Base-by-base conservation (phyloP, 2,888 invertebrate genomes). In the Prostheceraeus crozeri region DNA sequence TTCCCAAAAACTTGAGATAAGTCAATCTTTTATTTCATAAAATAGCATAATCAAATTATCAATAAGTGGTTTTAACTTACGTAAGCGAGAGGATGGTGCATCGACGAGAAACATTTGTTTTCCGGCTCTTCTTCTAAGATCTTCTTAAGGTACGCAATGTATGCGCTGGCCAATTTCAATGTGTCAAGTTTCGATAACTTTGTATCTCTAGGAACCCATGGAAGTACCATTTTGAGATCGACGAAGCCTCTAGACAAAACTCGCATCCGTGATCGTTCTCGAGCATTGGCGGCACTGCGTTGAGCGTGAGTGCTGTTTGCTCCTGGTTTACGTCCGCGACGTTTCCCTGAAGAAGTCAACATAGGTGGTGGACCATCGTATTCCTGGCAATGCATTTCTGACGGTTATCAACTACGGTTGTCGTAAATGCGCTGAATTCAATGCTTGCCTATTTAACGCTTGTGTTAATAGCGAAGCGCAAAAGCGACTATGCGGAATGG, bases 201-300 rank as follows among this genome's bases (percentile, higher is more conserved):
- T 11, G 59, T 59, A 16, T 59, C 59, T 25, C 59, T 59, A 3
- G 59, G 59, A 2, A 59, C 59, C 59, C 59, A 59, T 2, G 59
- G 59, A 11, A 59, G 21, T 10, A 56, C 59, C 2, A 35, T 31
- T 31, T 59, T 59, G 21, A 59, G 58, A 14, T 59, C 59, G 16
- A 59, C 31, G 33, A 59, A 59, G 2, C 56, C 59, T 19, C 59
- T 57, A 1, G 59, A 59, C 23, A 59, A 36, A 35, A 59, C 59
- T 27, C 59, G 30, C 59, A 59, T 59, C 19, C 59, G 59, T 8
- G 59, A 59, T 3, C 59, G 23, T 36, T 59, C 59, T 19, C 59
- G 11, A 6, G 59, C 59, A 30, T 59, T 59, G 4, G 59, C 59
- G 8, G 59, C 59, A 58, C 54, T 59, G 11, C 59, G 6, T 36